Evolutionary conservation across 2,888 invertebrate genomes (phyloP).

Genomic region (Cephalotes varians): DNA sequence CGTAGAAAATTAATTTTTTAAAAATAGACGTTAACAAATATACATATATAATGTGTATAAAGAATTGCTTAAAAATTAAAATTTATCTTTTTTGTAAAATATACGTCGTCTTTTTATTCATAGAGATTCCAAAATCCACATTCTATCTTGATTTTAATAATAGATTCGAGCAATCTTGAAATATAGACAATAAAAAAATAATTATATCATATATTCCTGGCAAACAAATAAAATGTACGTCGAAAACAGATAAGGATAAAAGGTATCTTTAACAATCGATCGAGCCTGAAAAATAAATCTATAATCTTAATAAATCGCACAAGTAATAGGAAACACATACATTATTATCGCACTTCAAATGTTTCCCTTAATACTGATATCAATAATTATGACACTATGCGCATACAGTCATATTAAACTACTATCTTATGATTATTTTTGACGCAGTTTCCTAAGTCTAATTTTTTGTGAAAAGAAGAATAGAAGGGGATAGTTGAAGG

Average conservation of each 20-base stretch:
- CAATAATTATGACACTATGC: not conserved
- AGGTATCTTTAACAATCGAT: slow-evolving; percentile 39
- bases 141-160: slow-evolving; percentile 8
- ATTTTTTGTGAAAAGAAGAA: not conserved
- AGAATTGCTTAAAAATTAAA: not conserved
- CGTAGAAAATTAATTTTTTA: not conserved
- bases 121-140: not conserved
- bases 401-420: slow-evolving; percentile 20
- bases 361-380: slow-evolving; percentile 42
- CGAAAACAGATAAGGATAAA: slow-evolving; percentile 15
- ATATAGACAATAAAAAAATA: not conserved
- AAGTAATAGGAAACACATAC: slow-evolving; percentile 41
- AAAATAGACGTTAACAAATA: not conserved
- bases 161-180: not conserved
- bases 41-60: not conserved
- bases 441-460: slow-evolving; percentile 9
- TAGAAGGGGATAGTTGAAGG: not conserved
- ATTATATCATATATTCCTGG: not conserved
- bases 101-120: not conserved
- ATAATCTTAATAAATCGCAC: slow-evolving; percentile 56
- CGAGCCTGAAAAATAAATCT: slow-evolving; percentile 62
- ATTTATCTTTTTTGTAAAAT: not conserved
- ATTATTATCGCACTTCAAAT: slow-evolving; percentile 25
- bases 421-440: not conserved
- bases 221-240: not conserved